These are phyloP conservation scores for Lagorchestes hirsutus DNA, from an alignment of 2,797 vertebrate species.

Conservation along the genomic window DNA sequence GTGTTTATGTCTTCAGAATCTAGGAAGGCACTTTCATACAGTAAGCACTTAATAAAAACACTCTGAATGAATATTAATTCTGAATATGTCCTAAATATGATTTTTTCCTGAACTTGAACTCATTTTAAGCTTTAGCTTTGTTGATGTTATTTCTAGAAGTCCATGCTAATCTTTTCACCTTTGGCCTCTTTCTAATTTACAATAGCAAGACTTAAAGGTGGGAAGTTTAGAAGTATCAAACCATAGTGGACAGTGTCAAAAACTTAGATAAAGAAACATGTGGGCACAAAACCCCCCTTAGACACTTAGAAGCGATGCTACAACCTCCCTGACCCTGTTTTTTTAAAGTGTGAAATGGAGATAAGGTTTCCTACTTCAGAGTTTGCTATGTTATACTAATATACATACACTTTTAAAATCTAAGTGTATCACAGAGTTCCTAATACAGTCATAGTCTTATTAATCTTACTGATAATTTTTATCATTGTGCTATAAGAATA, in stretches of 20 bases:
- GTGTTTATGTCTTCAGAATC: neutral
- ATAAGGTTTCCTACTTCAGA: neutral
- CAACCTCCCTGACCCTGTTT: neutral
- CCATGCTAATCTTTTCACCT: neutral
- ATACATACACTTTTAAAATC: neutral
- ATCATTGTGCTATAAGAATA: neutral
- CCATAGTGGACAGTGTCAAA: neutral
- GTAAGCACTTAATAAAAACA: neutral
- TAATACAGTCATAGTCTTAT: neutral
- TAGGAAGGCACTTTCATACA: neutral
- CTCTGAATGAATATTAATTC: neutral
- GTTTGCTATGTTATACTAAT: neutral
- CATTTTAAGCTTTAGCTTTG: neutral
- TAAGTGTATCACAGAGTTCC: neutral
- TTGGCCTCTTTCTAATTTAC: neutral
- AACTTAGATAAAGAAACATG: neutral
- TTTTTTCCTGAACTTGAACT: neutral
- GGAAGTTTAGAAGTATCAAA: neutral
- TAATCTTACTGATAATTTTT: neutral
- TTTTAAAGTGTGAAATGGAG: neutral
- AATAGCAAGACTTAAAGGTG: neutral
- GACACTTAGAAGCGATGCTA: neutral
- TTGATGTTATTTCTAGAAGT: neutral
- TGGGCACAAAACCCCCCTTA: neutral
- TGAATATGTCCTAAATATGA: neutral